Evolutionary conservation across 2,797 vertebrate species (phyloP).

Genomic region (Coranthus polyacanthus): DNA sequence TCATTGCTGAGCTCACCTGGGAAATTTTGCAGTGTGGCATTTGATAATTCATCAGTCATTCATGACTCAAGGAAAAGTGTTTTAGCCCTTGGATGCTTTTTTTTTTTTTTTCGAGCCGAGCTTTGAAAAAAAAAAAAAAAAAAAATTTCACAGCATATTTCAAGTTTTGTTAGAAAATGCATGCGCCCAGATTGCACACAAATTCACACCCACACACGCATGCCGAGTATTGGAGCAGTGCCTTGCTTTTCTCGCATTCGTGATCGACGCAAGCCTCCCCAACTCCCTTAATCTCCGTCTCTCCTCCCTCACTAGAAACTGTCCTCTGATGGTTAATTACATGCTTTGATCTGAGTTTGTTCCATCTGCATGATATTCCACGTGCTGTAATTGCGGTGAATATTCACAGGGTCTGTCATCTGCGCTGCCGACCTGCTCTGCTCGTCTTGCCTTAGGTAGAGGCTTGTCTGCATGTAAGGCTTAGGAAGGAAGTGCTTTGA

Average conservation of each 20-base stretch:
- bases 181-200: not conserved
- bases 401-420: conserved; percentile 61
- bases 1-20: conserved; percentile 50
- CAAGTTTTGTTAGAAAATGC: not conserved
- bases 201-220: not conserved
- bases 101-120: conserved; percentile 7
- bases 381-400: conserved; percentile 75
- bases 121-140: conserved; percentile 6
- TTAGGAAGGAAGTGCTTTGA: conserved; percentile 32
- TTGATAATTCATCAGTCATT: conserved; percentile 49
- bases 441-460: conserved; percentile 10
- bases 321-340: conserved; percentile 78
- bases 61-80: conserved; percentile 24
- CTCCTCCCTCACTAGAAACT: conserved; percentile 66
- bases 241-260: conserved; percentile 25
- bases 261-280: conserved; percentile 40
- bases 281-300: conserved; percentile 62
- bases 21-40: conserved; percentile 51
- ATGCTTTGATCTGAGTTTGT: conserved; percentile 82
- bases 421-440: conserved; percentile 6
- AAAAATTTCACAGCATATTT: not conserved
- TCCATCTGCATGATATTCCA: conserved; percentile 76
- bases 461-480: conserved; percentile 24
- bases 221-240: not conserved
- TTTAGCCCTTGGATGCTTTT: conserved; percentile 12